Percentiles rank a stretch among this genome's conserved stretches.
These are phyloP conservation scores for Campylomormyrus tamandua DNA, from an alignment of 2,113 vertebrate genomes.

Conservation along the genomic window DNA sequence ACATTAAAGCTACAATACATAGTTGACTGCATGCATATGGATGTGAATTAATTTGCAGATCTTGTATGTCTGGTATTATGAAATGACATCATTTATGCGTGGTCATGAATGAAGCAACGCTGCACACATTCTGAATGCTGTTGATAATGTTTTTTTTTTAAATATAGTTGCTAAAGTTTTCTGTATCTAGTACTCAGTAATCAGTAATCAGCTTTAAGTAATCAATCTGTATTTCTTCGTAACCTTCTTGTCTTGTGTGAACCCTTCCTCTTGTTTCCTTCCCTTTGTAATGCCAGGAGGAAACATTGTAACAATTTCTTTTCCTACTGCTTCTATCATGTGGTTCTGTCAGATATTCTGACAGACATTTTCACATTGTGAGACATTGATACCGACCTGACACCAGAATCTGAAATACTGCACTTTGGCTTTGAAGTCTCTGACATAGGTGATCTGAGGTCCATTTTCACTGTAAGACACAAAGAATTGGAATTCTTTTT, in stretches of 20 bases:
- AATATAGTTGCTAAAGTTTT: neutral
- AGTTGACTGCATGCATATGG: neutral
- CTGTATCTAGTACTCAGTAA: neutral
- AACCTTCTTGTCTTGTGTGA: neutral
- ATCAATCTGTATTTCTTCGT: neutral
- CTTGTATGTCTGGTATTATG: neutral
- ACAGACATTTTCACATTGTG: neutral
- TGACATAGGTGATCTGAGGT: conserved; percentile 95
- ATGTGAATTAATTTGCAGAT: neutral
- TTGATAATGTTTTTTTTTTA: neutral
- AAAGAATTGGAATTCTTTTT: neutral
- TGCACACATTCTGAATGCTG: neutral
- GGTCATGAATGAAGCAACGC: neutral
- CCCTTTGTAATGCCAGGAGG: neutral
- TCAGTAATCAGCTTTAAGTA: neutral
- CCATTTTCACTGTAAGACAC: conserved; percentile 80
- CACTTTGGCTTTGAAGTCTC: conserved; percentile 97
- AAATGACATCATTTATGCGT: neutral
- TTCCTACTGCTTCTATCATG: neutral
- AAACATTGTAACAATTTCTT: neutral
- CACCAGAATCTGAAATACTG: conserved; percentile 99
- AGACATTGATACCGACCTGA: conserved; percentile 68
- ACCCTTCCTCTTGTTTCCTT: neutral
- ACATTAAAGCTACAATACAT: neutral
- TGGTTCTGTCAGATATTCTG: neutral